A percentile compares a stretch with the other conserved stretches of the same genome.
These are phyloP conservation scores for Eristalis pertinax DNA, from an alignment of 2,888 invertebrate species.

Conservation along the genomic window DNA sequence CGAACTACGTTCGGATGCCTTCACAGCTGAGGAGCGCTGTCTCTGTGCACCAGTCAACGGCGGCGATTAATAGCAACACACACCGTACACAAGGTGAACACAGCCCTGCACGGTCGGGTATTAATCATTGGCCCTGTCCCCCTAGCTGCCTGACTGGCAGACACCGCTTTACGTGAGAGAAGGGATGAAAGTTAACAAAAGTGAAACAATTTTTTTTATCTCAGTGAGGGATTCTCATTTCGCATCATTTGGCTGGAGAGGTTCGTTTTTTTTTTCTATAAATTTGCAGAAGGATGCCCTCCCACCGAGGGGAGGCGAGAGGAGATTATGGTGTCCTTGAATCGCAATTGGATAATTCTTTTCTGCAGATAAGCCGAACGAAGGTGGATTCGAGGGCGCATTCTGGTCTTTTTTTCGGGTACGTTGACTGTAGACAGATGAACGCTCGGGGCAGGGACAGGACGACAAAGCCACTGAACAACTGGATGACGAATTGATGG, in stretches of 20 bases:
- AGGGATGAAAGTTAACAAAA: slow-evolving; percentile 36
- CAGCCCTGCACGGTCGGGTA: slow-evolving; percentile 13
- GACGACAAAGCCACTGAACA: background rate
- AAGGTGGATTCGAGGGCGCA: background rate
- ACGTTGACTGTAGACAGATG: background rate
- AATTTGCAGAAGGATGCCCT: no score
- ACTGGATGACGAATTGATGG: background rate
- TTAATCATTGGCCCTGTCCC: slow-evolving; percentile 27
- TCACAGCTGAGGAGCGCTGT: background rate
- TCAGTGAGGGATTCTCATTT: background rate
- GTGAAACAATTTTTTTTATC: slow-evolving; percentile 36
- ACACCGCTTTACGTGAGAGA: background rate
- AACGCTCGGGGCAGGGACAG: background rate
- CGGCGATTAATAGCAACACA: slow-evolving; percentile 19
- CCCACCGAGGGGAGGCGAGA: no score
- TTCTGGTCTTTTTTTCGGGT: background rate
- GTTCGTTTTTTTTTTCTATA: background rate
- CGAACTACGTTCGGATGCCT: background rate
- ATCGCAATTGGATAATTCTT: background rate
- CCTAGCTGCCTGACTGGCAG: background rate
- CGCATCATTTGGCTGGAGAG: background rate
- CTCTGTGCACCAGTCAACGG: background rate
- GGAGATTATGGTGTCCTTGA: background rate
- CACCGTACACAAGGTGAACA: background rate
- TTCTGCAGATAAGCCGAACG: background rate